phyloP scores from a whole-genome alignment of 2,113 vertebrate genomes.

The Formicarius rufipectus region DNA sequence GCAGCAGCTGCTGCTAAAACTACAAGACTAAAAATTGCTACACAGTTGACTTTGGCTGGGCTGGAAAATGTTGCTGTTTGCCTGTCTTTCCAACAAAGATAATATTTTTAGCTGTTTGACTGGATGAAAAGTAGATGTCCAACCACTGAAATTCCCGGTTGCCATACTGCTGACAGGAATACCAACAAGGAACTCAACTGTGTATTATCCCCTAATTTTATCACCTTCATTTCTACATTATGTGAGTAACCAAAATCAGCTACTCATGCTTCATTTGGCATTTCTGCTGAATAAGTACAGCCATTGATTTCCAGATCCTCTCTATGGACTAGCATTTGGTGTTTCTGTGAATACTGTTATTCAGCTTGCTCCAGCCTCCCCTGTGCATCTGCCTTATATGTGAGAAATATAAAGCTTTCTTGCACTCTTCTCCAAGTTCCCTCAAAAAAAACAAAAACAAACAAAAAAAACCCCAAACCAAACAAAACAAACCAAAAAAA shows the following conservation, averaged over 20 bases:
- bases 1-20: conserved; percentile 63
- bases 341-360: conserved; percentile 9
- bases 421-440: background rate
- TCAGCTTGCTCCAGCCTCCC: conserved; percentile 31
- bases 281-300: background rate
- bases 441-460: accelerated
- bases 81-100: conserved; percentile 20
- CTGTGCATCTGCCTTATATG: background rate
- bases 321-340: conserved; percentile 11
- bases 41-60: conserved; percentile 46
- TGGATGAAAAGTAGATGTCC: background rate
- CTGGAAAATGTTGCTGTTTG: conserved; percentile 37
- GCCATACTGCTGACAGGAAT: background rate
- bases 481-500: too few species aligned
- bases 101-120: conserved; percentile 32
- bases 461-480: background rate
- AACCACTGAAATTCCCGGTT: background rate
- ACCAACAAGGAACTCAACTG: background rate
- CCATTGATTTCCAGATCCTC: background rate
- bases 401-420: background rate
- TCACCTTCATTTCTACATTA: background rate
- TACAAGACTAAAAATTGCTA: conserved; percentile 62
- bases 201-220: background rate
- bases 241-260: background rate
- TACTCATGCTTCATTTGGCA: background rate